Evolutionary conservation across 2,797 vertebrate species (phyloP), one percentile per base, ranked within the genome.

Genomic region (Hirundo rustica): DNA sequence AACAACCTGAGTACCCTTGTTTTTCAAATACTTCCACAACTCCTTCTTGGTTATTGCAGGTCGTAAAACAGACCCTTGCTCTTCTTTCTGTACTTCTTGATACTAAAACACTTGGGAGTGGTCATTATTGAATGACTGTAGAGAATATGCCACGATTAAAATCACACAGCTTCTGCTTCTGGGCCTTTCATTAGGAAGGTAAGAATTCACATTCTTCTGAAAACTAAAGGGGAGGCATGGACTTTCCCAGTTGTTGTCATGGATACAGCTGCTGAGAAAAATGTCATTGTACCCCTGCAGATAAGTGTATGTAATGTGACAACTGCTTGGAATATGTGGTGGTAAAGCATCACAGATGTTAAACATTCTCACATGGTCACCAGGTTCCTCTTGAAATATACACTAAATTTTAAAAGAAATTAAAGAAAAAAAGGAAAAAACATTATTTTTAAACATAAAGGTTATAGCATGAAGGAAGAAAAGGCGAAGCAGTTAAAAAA

Each of bases 261-360:
- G 96, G 97, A 94, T 92, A 96, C 96, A 83, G 88, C 80, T 95
- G 80, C 95, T 2, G 72, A 93, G 94, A 96, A 97, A 97, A 97
- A 98, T 96, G 95, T 97, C 97, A 98, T 82, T 96, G 97, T 95
- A 96, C 89, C 89, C 95, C 93, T 91, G 95, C 93, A 88, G 94
- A 96, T 88, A 95, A 93, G 96, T 64, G 89, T 87, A 92, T 91
- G 95, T 82, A 92, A 92, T 91, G 95, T 82, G 92, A 96, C 97
- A 98, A 98, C 93, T 95, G 72, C 92, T 96, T 95, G 96, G 95
- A 97, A 95, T 81, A 96, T 3, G 4, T 11, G 10, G 71, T 61
- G 80, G 85, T 45, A 74, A 92, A 96, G 85, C 81, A 94, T 67
- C 17, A 14, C 72, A 95, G 87, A 96, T 70, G 67, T 86, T 93